Evolutionary conservation across 2,113 vertebrate species (phyloP).

Genomic region (Phyllopteryx taeniolatus): DNA sequence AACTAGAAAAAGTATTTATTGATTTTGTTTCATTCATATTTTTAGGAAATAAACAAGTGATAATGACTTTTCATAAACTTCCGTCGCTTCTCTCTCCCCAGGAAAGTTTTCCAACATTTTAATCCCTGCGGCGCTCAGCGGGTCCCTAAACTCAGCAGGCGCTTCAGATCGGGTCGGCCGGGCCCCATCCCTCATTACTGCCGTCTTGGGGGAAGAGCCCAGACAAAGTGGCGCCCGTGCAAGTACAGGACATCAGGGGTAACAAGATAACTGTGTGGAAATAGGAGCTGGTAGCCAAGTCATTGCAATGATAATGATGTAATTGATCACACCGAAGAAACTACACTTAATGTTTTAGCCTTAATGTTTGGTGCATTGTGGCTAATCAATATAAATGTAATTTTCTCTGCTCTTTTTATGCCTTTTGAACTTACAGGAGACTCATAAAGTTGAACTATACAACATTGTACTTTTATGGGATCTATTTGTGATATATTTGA

Average conservation of each 20-base stretch:
- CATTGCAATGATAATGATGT: conserved; percentile 43
- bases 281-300: conserved; percentile 42
- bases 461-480: not conserved
- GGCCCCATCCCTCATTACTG: conserved; percentile 36
- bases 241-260: conserved; percentile 51
- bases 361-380: conserved; percentile 7
- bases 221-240: conserved; percentile 42
- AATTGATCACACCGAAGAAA: conserved; percentile 32
- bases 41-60: not conserved
- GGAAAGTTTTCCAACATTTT: conserved; percentile 36
- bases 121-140: conserved; percentile 30
- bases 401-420: not conserved
- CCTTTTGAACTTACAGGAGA: not conserved
- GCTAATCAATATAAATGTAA: conserved; percentile 33
- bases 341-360: conserved; percentile 35
- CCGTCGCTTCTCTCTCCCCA: conserved; percentile 4
- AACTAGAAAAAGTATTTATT: too few species aligned
- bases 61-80: not conserved
- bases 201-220: conserved; percentile 35
- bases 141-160: conserved; percentile 15
- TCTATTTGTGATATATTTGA: not conserved
- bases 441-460: not conserved
- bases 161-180: conserved; percentile 35
- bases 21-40: not conserved
- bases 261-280: conserved; percentile 51